Evolutionary conservation across 2,113 vertebrate species (phyloP).

Genomic region (Scytalopus superciliaris): DNA sequence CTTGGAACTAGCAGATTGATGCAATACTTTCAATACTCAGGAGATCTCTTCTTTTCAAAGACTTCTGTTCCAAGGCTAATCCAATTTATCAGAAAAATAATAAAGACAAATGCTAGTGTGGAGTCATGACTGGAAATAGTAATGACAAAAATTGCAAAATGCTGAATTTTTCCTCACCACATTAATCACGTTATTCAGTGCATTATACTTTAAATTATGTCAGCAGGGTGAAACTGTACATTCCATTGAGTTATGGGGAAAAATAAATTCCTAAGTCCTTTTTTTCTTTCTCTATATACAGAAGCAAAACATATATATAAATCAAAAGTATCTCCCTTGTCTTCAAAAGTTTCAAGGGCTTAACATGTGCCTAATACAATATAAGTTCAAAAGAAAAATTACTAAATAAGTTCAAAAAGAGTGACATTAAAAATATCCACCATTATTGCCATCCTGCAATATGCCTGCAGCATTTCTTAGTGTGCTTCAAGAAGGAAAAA

Average conservation of each 20-base stretch:
- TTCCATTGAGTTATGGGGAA: background rate
- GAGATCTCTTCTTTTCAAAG: background rate
- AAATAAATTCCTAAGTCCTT: background rate
- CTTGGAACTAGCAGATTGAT: background rate
- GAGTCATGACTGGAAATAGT: background rate
- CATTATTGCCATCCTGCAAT: background rate
- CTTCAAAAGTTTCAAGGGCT: background rate
- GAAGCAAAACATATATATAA: background rate
- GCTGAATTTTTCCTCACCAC: background rate
- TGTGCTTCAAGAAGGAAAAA: background rate
- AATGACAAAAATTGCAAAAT: background rate
- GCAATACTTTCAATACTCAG: background rate
- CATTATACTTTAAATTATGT: background rate
- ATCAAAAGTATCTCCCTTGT: background rate
- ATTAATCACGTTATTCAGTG: background rate
- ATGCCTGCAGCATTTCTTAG: background rate
- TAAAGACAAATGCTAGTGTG: background rate
- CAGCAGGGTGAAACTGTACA: background rate
- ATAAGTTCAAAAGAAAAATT: background rate
- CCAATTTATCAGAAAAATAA: conserved; percentile 1
- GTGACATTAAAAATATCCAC: background rate
- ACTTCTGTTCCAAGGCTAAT: background rate
- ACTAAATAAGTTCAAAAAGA: background rate
- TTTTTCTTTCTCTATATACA: background rate
- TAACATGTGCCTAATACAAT: background rate